Conservation (phyloP, 2,113 vertebrate genomes). For the Rousettus leschenaultii region DNA sequence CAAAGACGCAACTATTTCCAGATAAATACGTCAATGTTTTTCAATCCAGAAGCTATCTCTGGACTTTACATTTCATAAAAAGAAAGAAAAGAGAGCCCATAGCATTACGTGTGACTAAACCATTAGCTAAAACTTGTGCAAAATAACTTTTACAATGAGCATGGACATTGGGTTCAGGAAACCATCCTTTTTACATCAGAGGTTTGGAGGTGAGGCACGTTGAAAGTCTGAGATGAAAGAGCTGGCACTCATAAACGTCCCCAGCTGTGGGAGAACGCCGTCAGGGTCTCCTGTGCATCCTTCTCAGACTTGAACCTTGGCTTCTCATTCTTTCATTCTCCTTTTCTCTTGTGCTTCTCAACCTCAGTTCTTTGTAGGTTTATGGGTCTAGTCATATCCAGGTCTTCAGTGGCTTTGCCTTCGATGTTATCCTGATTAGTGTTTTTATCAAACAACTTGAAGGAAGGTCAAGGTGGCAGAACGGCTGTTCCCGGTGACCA, state of each 20-base stretch:
- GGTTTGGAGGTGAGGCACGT: too few relatives aligned
- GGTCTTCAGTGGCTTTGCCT: neutral
- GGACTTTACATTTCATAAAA: neutral
- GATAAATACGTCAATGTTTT: neutral
- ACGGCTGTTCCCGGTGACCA: neutral
- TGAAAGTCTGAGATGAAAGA: neutral
- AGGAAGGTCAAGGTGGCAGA: neutral
- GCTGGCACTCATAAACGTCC: fast-evolving
- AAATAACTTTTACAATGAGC: neutral
- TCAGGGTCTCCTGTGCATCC: too few relatives aligned
- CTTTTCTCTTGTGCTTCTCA: neutral
- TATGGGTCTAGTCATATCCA: neutral
- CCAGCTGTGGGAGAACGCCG: neutral
- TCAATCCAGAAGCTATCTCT: neutral
- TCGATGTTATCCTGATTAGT: neutral
- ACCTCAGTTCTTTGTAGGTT: neutral
- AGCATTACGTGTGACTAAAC: neutral
- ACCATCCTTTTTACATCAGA: neutral
- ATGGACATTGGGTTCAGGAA: neutral
- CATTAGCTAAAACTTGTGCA: neutral
- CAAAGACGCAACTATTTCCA: neutral
- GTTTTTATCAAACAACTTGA: neutral
- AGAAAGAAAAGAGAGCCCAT: neutral
- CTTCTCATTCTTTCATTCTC: neutral
- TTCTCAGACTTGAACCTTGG: neutral